A percentile compares a stretch with the other conserved stretches of the same genome.
phyloP scores from a whole-genome alignment of 2,797 vertebrate genomes.

The Brachyrhaphis roseni region DNA sequence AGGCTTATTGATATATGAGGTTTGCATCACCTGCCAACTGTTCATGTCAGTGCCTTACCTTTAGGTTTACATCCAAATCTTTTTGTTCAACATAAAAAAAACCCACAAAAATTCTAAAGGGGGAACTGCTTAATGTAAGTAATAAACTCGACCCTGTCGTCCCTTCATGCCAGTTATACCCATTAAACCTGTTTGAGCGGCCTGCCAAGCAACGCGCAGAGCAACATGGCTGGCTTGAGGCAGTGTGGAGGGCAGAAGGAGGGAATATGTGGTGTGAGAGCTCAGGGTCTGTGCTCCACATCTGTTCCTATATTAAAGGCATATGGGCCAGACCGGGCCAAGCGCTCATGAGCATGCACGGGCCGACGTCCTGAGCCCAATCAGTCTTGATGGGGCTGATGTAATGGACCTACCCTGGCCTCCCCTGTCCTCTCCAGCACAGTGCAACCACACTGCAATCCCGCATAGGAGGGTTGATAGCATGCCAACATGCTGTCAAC shows the following conservation, averaged over 20 bases:
- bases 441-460: slow-evolving; percentile 56
- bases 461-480: slow-evolving; percentile 68
- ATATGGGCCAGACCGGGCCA: slow-evolving; percentile 76
- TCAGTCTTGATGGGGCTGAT: slow-evolving; percentile 83
- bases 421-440: slow-evolving; percentile 67
- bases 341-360: slow-evolving; percentile 63
- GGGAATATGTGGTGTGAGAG: slow-evolving; percentile 51
- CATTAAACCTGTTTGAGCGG: slow-evolving; percentile 70
- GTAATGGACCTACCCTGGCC: slow-evolving; percentile 79
- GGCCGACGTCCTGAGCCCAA: slow-evolving; percentile 73
- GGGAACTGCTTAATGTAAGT: slow-evolving; percentile 66
- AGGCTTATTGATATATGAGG: slow-evolving; percentile 8
- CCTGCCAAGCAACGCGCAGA: slow-evolving; percentile 67
- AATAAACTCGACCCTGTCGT: slow-evolving; percentile 65
- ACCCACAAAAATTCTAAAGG: slow-evolving; percentile 46
- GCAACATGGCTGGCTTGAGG: slow-evolving; percentile 65
- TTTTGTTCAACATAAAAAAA: slow-evolving; percentile 29
- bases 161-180: slow-evolving; percentile 66
- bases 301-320: slow-evolving; percentile 85
- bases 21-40: slow-evolving; percentile 60
- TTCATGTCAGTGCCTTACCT: slow-evolving; percentile 48
- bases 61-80: slow-evolving; percentile 31
- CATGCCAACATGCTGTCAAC: slow-evolving; percentile 79
- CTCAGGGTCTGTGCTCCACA: slow-evolving; percentile 72
- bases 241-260: slow-evolving; percentile 53